Evolutionary conservation across 2,113 vertebrate genomes (phyloP).

Genomic region (Oncorhynchus mykiss): DNA sequence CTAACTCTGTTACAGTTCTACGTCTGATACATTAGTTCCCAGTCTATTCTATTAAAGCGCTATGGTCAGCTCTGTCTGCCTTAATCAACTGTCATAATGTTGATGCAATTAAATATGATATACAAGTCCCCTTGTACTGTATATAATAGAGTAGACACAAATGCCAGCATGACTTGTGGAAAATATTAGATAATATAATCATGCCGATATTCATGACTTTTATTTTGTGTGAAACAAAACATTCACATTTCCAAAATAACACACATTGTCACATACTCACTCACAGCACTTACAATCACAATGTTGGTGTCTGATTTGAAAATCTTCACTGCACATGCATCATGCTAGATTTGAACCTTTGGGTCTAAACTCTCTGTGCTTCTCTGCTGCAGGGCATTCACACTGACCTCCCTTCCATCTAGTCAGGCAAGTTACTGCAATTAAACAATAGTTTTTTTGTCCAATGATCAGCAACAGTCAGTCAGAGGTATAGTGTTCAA

Average conservation of each 20-base stretch:
- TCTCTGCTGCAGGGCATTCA: slow-evolving; percentile 32
- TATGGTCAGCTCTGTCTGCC: no score
- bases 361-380: slow-evolving; percentile 44
- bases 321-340: slow-evolving; percentile 71
- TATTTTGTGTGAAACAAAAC: slow-evolving; percentile 77
- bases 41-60: no score
- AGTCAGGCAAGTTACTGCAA: slow-evolving; percentile 9
- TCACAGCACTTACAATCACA: slow-evolving; percentile 64
- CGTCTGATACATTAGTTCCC: no score
- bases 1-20: no score
- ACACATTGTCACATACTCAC: slow-evolving; percentile 61
- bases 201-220: slow-evolving; percentile 52
- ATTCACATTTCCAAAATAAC: slow-evolving; percentile 65
- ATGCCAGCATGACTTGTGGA: not conserved
- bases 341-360: slow-evolving; percentile 67
- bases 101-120: not conserved
- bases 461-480: slow-evolving; percentile 7
- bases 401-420: slow-evolving; percentile 19
- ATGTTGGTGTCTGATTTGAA: slow-evolving; percentile 35
- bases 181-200: not conserved
- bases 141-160: not conserved
- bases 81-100: no score
- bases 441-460: slow-evolving; percentile 1
- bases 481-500: not conserved
- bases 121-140: not conserved